Evolutionary conservation across 64 coral and sea anemone genomes (phyloP), one percentile per base, ranked within the genome.

Genomic region (Porites australiensis): DNA sequence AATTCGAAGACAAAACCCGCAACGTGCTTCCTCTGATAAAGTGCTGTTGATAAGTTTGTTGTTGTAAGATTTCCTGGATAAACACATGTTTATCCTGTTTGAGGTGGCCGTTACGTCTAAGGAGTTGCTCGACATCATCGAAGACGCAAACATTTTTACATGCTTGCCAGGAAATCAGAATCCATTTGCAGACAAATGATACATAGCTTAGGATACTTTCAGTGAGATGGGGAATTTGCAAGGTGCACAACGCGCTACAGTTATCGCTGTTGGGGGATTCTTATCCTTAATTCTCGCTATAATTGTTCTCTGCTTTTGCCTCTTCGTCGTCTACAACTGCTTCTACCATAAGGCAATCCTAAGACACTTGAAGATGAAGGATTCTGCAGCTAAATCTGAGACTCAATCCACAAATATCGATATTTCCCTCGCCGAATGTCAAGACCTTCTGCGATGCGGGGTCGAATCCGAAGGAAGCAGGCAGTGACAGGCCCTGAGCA

Each of bases 321-420:
- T 78, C 16, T 78, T 78, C 49, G 57, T 51, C n/a, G n/a, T 78
- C 6, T 78, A 78, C 51, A 78, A 78, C 51, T 78, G 18, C 51
- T 78, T 54, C 19, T 78, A 58, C 51, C 21, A 20, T 3, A 78
- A 8, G 51, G 27, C 6, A 16, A 20, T 50, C 19, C 20, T 22
- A 57, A 58, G 57, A 57, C 47, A 55, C n/a, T 53, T 20, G 3
- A 23, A 58, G 19, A 78, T 50, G 50, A 58, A n/a, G 49, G 75
- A 53, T 11, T 78, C 75, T n/a, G 7, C 7, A 13, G 58, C 58
- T 59, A 59, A 59, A 59, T 59, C 58, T 64, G 75, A 78, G 6
- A 78, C 75, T 0, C 75, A 78, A 21, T 54, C 50, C 21, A 55
- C 75, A 78, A 6, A 55, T 13, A 37, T 78, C 57, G 75, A 78